These are phyloP conservation scores for Lophura nycthemera DNA, from an alignment of 2,113 vertebrate genomes.

Conservation along the genomic window DNA sequence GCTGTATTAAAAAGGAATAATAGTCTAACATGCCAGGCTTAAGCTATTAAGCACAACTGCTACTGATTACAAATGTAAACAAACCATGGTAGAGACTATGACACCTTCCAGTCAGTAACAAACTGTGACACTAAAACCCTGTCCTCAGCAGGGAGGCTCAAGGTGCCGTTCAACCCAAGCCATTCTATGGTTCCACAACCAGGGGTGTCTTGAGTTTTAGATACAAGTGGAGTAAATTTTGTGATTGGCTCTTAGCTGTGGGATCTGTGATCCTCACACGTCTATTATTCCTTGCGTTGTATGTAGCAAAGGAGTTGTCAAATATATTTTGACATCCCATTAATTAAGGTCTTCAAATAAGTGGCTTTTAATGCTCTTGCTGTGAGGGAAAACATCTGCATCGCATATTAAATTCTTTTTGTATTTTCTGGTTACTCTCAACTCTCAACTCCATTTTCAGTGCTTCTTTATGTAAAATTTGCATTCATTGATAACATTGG, in stretches of 20 bases:
- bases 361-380: neutral
- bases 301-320: neutral
- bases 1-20: neutral
- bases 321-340: neutral
- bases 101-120: neutral
- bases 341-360: neutral
- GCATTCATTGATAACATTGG: slow-evolving; percentile 74
- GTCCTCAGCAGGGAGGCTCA: neutral
- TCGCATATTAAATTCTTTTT: neutral
- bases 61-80: neutral
- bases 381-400: neutral
- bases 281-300: neutral
- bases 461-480: slow-evolving; percentile 67
- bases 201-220: neutral
- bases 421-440: slow-evolving; percentile 23
- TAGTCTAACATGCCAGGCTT: neutral
- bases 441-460: slow-evolving; percentile 20
- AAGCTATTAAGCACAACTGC: neutral
- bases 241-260: neutral
- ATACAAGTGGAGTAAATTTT: neutral
- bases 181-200: neutral
- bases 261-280: neutral
- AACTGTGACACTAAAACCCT: neutral
- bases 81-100: neutral
- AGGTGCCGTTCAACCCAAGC: neutral